Evolutionary conservation across 2,888 invertebrate genomes (phyloP).

Genomic region (Drosophila eohydei): DNA sequence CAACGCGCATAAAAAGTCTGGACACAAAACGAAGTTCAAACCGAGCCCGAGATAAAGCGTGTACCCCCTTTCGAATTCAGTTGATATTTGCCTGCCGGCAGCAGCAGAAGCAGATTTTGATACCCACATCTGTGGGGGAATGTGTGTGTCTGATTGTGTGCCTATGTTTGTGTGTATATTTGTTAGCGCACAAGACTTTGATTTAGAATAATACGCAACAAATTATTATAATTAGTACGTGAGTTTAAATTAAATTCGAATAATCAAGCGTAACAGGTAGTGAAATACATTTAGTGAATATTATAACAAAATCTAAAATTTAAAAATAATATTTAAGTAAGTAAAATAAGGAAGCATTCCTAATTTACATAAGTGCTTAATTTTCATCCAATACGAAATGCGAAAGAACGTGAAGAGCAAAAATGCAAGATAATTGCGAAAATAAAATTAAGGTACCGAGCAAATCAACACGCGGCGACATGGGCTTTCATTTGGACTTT

Average conservation of each 20-base stretch:
- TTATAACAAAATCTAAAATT: constrained; percentile 3
- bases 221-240: constrained; percentile 65
- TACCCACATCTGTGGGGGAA: constrained; percentile 30
- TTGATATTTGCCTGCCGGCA: constrained; percentile 69
- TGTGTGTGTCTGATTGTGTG: constrained; percentile 33
- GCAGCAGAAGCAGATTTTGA: constrained; percentile 48
- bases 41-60: constrained; percentile 55
- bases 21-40: constrained; percentile 57
- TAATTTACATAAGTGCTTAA: constrained; percentile 62
- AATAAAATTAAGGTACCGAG: constrained; percentile 15
- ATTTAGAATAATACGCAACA: constrained; percentile 54
- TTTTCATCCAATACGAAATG: constrained; percentile 23
- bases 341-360: constrained; percentile 38
- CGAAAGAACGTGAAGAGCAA: constrained; percentile 19
- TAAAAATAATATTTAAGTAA: constrained; percentile 41
- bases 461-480: constrained; percentile 42
- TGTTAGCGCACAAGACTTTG: constrained; percentile 37
- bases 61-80: constrained; percentile 37
- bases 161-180: constrained; percentile 24
- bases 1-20: constrained; percentile 45
- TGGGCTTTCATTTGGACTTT: constrained; percentile 69
- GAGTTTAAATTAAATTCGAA: constrained; percentile 47
- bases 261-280: constrained; percentile 26
- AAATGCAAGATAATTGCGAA: constrained; percentile 27
- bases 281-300: constrained; percentile 8